Percentiles rank a stretch among this genome's conserved stretches.
These are phyloP conservation scores for Dasypolia templi DNA, from an alignment of 2,888 invertebrate genomes.

Conservation along the genomic window DNA sequence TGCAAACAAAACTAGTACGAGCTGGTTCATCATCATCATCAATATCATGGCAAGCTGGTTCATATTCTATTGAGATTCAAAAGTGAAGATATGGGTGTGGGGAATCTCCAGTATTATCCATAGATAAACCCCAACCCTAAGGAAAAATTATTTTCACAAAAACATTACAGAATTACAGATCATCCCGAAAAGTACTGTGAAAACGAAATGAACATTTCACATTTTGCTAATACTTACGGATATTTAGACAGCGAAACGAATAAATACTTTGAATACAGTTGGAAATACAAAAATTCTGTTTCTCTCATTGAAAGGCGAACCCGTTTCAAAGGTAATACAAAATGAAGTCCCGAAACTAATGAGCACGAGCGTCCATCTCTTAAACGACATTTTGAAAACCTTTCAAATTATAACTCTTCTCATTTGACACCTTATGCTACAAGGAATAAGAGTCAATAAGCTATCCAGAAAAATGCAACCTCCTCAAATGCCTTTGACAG, in stretches of 20 bases:
- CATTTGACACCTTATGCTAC: constrained; percentile 36
- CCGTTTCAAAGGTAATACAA: constrained; percentile 41
- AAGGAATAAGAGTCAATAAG: constrained; percentile 51
- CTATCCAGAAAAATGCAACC: constrained; percentile 53
- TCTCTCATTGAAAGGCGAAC: constrained; percentile 42
- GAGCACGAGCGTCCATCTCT: constrained; percentile 34
- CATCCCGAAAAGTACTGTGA: background rate
- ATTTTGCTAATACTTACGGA: constrained; percentile 17
- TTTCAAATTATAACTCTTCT: constrained; percentile 17
- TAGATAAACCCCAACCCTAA: background rate
- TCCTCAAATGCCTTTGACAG: constrained; percentile 77
- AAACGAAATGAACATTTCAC: constrained; percentile 13
- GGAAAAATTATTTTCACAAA: background rate
- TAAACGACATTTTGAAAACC: constrained; percentile 33
- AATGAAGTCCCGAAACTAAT: constrained; percentile 39
- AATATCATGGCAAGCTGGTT: background rate
- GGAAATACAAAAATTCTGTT: constrained; percentile 20
- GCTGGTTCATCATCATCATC: no score
- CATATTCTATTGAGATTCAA: background rate
- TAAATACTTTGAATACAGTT: constrained; percentile 42
- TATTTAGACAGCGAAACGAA: constrained; percentile 2
- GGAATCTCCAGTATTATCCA: background rate
- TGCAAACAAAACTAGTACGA: no score
- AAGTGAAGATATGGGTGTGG: background rate
- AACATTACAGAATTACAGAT: background rate